phyloP scores from a whole-genome alignment of 1,140 invertebrate species.

The Schlechtendalia chinensis region DNA sequence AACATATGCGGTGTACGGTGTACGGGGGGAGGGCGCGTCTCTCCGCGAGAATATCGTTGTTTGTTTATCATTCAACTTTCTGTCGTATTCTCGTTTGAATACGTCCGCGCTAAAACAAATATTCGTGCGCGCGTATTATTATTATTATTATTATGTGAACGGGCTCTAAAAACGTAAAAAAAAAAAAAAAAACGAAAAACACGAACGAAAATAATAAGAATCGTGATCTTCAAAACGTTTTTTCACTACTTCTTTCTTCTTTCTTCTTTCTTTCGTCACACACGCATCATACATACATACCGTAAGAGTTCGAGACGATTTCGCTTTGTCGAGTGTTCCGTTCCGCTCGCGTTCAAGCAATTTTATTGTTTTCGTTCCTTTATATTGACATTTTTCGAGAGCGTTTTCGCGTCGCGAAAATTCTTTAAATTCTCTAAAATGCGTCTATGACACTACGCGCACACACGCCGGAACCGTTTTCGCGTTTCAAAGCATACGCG shows the following conservation, averaged over 20 bases:
- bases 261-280: too few relatives aligned
- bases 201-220: not conserved
- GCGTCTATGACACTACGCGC: too few relatives aligned
- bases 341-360: not conserved
- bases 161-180: not conserved
- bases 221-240: not conserved
- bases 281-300: not conserved
- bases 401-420: too few relatives aligned
- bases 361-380: not conserved
- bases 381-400: slow-evolving; percentile 25
- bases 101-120: slow-evolving; percentile 8
- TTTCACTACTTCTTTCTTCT: not conserved
- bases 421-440: too few relatives aligned
- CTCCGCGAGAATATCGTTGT: slow-evolving; percentile 1
- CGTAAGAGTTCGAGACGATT: slow-evolving; percentile 13
- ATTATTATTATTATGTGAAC: not conserved
- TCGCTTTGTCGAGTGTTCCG: not conserved
- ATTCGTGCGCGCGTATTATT: not conserved
- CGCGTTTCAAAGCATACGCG: too few relatives aligned
- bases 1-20: too few relatives aligned
- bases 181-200: not conserved
- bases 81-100: slow-evolving; percentile 9
- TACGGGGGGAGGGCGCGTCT: too few relatives aligned
- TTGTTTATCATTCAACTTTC: slow-evolving; percentile 3
- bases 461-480: too few relatives aligned